These are phyloP conservation scores for Pilophorus perplexus DNA, from an alignment of 2,888 invertebrate species.

Conservation along the genomic window DNA sequence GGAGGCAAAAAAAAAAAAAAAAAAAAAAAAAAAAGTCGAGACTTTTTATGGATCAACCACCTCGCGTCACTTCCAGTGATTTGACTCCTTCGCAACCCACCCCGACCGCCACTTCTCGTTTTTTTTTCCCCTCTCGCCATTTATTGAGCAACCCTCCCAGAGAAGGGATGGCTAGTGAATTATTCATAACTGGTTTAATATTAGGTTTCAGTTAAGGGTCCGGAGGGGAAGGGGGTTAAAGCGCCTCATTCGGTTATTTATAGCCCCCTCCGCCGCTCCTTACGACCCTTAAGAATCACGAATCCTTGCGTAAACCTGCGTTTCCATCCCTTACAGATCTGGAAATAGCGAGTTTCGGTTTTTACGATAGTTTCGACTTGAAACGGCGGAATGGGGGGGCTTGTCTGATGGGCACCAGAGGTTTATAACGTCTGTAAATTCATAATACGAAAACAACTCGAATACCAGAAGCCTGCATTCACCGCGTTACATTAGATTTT, in stretches of 20 bases:
- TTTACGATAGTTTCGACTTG: too few relatives aligned
- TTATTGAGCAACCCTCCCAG: slow-evolving; percentile 30
- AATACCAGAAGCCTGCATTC: too few relatives aligned
- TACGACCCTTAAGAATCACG: slow-evolving; percentile 30
- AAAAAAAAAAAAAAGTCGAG: slow-evolving; percentile 15
- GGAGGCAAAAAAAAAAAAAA: too few relatives aligned
- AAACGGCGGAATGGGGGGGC: too few relatives aligned
- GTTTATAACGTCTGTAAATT: slow-evolving; percentile 11
- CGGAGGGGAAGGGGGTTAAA: too few relatives aligned
- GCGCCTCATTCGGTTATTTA: slow-evolving; percentile 36
- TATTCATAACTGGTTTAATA: slow-evolving; percentile 36
- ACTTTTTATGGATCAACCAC: slow-evolving; percentile 27
- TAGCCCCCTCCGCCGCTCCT: too few relatives aligned
- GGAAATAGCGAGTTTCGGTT: too few relatives aligned
- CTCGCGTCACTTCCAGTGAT: slow-evolving; percentile 17
- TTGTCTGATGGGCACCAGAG: slow-evolving; percentile 5
- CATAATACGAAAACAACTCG: slow-evolving; percentile 9
- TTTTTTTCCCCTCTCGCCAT: neutral
- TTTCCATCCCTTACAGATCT: too few relatives aligned
- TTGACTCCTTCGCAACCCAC: slow-evolving; percentile 36
- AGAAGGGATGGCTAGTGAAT: slow-evolving; percentile 21
- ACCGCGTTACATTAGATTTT: too few relatives aligned
- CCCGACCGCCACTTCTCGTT: too few relatives aligned
- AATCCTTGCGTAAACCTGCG: slow-evolving; percentile 8
- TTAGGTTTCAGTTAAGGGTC: slow-evolving; percentile 38